phyloP scores from a whole-genome alignment of 2,113 vertebrate species.

The Equus przewalskii region DNA sequence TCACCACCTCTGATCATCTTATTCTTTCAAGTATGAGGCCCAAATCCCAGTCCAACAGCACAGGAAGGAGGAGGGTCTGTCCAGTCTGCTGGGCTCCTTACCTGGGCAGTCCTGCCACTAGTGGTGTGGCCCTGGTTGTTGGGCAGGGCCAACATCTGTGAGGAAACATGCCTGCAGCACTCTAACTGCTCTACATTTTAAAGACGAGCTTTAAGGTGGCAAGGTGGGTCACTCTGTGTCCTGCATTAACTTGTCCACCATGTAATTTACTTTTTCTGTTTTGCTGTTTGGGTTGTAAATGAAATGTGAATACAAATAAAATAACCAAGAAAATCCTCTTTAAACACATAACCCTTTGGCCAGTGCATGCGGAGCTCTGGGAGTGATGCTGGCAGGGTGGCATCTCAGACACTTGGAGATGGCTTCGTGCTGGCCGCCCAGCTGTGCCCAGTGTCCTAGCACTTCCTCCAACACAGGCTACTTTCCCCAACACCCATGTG shows the following conservation, averaged over 20 bases:
- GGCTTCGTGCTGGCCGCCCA: background rate
- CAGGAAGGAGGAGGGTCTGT: background rate
- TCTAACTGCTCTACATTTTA: background rate
- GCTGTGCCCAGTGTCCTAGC: constrained; percentile 32
- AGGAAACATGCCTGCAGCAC: background rate
- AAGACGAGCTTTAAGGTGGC: background rate
- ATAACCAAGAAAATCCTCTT: background rate
- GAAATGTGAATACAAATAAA: constrained; percentile 19
- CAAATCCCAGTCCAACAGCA: background rate
- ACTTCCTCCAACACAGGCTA: constrained; percentile 72
- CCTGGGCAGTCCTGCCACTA: background rate
- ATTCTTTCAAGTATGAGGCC: background rate
- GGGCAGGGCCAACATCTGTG: background rate
- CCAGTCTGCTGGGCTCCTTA: background rate
- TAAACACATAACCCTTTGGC: constrained; percentile 62
- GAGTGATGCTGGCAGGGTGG: background rate
- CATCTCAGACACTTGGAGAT: constrained; percentile 68
- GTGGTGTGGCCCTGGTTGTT: background rate
- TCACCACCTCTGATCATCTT: background rate
- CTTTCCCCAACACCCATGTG: constrained; percentile 74
- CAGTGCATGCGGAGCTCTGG: constrained; percentile 52
- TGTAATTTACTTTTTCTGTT: constrained; percentile 63
- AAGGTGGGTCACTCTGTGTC: background rate
- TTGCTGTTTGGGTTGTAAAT: constrained; percentile 68
- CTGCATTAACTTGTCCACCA: background rate